phyloP scores from a whole-genome alignment of 1,140 invertebrate genomes.

The Bemisia tabaci region DNA sequence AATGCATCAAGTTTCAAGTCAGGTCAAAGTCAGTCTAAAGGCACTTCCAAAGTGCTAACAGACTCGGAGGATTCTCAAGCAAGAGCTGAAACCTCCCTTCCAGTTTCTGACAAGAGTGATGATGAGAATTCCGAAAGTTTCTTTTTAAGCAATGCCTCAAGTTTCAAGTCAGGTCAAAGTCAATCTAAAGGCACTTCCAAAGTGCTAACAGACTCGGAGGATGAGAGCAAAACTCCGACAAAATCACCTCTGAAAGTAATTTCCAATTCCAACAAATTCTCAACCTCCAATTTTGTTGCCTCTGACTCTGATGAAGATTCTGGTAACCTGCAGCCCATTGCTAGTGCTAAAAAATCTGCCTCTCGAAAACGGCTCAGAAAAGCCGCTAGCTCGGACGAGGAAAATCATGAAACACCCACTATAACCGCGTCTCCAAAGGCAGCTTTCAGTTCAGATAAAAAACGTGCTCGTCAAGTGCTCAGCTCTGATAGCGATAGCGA shows the following conservation, averaged over 20 bases:
- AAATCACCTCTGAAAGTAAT: not conserved
- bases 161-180: too few relatives aligned
- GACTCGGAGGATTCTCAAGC: not conserved
- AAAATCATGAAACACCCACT: not conserved
- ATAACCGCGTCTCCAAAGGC: too few relatives aligned
- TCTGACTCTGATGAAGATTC: not conserved
- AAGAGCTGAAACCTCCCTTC: too few relatives aligned
- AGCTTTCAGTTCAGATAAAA: too few relatives aligned
- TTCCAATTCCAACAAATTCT: not conserved
- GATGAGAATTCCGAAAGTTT: too few relatives aligned
- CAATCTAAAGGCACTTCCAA: not conserved
- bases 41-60: not conserved
- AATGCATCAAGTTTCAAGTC: too few relatives aligned
- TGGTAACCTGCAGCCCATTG: not conserved
- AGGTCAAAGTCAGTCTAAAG: too few relatives aligned
- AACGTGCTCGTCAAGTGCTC: too few relatives aligned
- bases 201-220: not conserved
- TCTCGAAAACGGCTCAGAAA: not conserved
- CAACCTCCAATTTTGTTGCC: not conserved
- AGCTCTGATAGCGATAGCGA: too few relatives aligned
- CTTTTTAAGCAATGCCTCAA: too few relatives aligned
- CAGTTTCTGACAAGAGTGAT: too few relatives aligned
- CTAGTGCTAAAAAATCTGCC: not conserved
- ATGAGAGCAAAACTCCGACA: not conserved
- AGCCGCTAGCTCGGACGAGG: not conserved